Percentiles rank a stretch among this genome's conserved stretches.
Evolutionary conservation across 2,113 vertebrate genomes (phyloP).

Genomic region (Leptosomus discolor): DNA sequence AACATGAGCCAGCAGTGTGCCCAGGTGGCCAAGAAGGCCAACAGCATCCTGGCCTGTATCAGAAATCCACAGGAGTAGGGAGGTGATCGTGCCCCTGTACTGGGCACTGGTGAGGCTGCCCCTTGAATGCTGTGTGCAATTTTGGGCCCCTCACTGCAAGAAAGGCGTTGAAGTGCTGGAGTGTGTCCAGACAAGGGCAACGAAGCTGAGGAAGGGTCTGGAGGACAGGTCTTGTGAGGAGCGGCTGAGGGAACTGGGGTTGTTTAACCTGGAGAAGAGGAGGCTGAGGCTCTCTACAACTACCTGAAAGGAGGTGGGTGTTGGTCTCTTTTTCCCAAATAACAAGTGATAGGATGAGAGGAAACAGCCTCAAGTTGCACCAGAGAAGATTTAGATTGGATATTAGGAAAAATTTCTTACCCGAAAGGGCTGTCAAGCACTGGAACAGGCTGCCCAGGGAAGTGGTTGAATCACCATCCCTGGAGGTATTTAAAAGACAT

Average conservation of each 20-base stretch:
- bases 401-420: background rate
- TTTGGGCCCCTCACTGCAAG: background rate
- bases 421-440: too few species aligned
- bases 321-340: background rate
- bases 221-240: background rate
- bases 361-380: background rate
- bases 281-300: too few species aligned
- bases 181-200: background rate
- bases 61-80: background rate
- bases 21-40: background rate
- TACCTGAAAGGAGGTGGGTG: background rate
- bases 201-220: too few species aligned
- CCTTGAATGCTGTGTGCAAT: background rate
- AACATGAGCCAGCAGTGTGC: background rate
- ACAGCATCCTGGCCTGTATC: fast-evolving
- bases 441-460: background rate
- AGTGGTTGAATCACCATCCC: background rate
- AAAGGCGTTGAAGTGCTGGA: background rate
- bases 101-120: fast-evolving
- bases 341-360: background rate
- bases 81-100: too few species aligned
- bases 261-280: background rate
- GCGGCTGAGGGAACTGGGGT: background rate
- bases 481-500: background rate
- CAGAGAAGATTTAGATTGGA: background rate